These are phyloP conservation scores for Apodemia zela DNA, from an alignment of 2,888 invertebrate genomes.

Conservation along the genomic window DNA sequence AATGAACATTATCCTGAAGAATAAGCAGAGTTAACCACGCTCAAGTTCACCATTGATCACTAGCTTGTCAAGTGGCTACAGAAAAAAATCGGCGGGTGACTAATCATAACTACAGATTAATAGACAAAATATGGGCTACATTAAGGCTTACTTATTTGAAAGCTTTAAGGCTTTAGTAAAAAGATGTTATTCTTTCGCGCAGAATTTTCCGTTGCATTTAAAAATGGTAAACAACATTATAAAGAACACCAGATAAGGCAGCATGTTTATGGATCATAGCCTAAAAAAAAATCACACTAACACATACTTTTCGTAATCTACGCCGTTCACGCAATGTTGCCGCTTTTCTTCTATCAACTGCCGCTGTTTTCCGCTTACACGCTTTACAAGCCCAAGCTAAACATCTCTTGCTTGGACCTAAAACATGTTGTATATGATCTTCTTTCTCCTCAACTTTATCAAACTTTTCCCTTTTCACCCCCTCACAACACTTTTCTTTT, in stretches of 20 bases:
- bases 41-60: too few relatives aligned
- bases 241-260: background rate
- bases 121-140: too few relatives aligned
- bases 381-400: conserved; percentile 98
- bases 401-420: conserved; percentile 86
- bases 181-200: too few relatives aligned
- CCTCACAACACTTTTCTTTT: conserved; percentile 49
- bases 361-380: conserved; percentile 96
- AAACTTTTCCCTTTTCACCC: conserved; percentile 56
- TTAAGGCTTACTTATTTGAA: too few relatives aligned
- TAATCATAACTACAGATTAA: too few relatives aligned
- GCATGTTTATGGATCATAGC: background rate
- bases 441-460: conserved; percentile 39
- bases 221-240: background rate
- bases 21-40: too few relatives aligned
- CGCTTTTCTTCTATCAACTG: conserved; percentile 97
- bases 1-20: too few relatives aligned
- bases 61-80: too few relatives aligned
- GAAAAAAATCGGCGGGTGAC: too few relatives aligned
- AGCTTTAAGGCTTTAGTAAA: too few relatives aligned
- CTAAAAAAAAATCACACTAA: conserved; percentile 1
- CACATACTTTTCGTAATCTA: conserved; percentile 92
- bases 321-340: conserved; percentile 97
- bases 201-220: background rate
- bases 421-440: conserved; percentile 70